Base-by-base conservation (phyloP, 2,113 vertebrate genomes). In the Misgurnus anguillicaudatus region DNA sequence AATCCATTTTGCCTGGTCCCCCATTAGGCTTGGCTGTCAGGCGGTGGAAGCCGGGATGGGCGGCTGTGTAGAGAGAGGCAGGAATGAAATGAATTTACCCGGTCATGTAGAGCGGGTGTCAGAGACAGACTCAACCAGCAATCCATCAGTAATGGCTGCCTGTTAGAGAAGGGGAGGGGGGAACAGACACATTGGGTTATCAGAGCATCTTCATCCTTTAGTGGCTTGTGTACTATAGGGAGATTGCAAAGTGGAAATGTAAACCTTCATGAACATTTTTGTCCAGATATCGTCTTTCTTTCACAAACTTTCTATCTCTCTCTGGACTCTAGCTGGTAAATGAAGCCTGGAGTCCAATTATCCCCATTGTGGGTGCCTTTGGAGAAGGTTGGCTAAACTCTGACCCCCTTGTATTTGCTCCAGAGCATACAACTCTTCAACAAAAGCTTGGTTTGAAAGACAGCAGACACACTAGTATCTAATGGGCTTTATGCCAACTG, bases 91-190 rank as follows among this genome's bases (percentile, higher is more conserved):
- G 82, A 89, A 88, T 88, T 88, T 88, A 86, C 85, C 85, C 68
- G 85, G 81, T 90, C 87, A 86, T 86, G 87, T 87, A 86, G 88
- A 88, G 86, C 82, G 75, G 58, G 82, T 83, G 86, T 89, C 87
- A 88, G 84, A 53, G 77, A 68, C 75, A 79, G 83, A 71, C 82
- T 82, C 72, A 53, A 82, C 63, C 48, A 68, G 89, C 87, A 88
- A 92, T 91, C 87, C 87, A 91, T 91, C 91, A 92, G 82, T 65
- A 0, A 61, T 11, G 69, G 64, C 75, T 65, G 81, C 82, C 87
- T 90, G 89, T 91, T 90, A 90, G 61, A 45, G n/a, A 39, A 62
- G 57, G 42, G 42, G 42, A 45, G 42, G 42, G 42, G 42, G 48
- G 11, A 19, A 24, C 60, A n/a, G 48, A 17, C 55, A 77, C 16